Base-by-base conservation (phyloP, 2,888 invertebrate species). In the Thalpophila matura region DNA sequence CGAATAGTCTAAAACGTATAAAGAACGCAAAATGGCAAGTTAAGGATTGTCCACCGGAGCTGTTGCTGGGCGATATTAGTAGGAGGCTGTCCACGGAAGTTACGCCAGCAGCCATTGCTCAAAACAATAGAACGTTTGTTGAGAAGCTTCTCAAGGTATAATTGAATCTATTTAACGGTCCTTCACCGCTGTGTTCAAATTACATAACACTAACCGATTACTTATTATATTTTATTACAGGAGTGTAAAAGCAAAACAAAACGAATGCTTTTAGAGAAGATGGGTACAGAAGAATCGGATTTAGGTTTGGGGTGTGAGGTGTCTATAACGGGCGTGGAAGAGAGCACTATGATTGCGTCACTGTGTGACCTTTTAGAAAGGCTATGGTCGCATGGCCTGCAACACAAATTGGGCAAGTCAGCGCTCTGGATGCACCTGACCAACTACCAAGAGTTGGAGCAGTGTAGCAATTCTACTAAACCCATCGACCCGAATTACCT, bases 91-190 rank as follows among this genome's bases (percentile, higher is more conserved):
- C 96, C 0, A 96, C 96, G 1, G 96, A 96, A 71, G 96, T 96
- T 80, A 98, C 98, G 72, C 98, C 99, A 0, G 98, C 99, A 0
- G 96, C 98, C 35, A 98, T 99, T 82, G 99, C 99, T 12, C 99
- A 99, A 90, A 99, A 99, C 31, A 99, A 99, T 92, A 98, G 99
- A 97, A 98, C 98, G 22, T 99, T 99, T 95, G 99, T 99, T 46
- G 99, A 99, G 87, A 98, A 99, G 88, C 96, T 99, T 79, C 95
- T 99, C 47, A 99, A 99, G 96, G 99, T 98, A 94, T 35, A 3
- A 4, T 38, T 31, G 0, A 51, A 20, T 16, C 4, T 4, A 18
- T 14, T 10, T 10, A 9, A n/a, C n/a, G n/a, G n/a, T 53, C 4
- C 26, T 22, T 46, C 27, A 14, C 4, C 1, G 1, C 6, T 26